Evolutionary conservation across 2,797 vertebrate species (phyloP), one percentile per base, ranked within the genome.

Genomic region (Lacerta bilineata): DNA sequence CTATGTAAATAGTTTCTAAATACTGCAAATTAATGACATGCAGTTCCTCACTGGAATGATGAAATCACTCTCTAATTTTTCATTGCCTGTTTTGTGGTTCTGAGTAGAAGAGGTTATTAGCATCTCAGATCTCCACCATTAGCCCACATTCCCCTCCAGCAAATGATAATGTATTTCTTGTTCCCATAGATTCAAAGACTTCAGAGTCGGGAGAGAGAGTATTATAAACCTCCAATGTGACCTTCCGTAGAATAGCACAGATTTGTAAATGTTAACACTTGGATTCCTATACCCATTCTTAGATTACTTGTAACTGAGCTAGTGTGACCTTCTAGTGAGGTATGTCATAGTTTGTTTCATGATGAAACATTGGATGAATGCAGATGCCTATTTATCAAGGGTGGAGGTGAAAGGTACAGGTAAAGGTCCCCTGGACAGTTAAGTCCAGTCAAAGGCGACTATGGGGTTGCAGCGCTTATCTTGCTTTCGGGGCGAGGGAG

Each of bases 1-100:
- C 90, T 94, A 91, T 91, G 79, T 94, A 93, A 93, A 85, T 91
- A 91, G 86, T 81, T 88, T 93, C 92, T 94, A 93, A 95, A 91
- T 91, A 91, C 92, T 93, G 89, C 86, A 91, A 88, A 95, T 92
- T 92, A 93, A 90, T 2, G 29, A 61, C 2, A 2, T 10, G 55
- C 8, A 0, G 90, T 93, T 94, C 91, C 93, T 87, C 0, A 0
- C 0, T 6, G 89, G 76, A 91, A 80, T 5, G 0, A 91, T 78
- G 88, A 87, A 8, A 0, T 87, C 84, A 36, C 36, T 90, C 27
- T 43, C 23, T 5, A 81, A 72, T 84, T 89, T 88, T 59, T 94
- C 43, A 81, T 83, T 0, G 0, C 0, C 50, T n/a, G 68, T 80
- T 90, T 82, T 85, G 46, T 61, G 29, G 27, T 59, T 80, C 61